Evolutionary conservation across 2,113 vertebrate genomes (phyloP), one percentile per base, ranked within the genome.

Genomic region (Corapipo altera): DNA sequence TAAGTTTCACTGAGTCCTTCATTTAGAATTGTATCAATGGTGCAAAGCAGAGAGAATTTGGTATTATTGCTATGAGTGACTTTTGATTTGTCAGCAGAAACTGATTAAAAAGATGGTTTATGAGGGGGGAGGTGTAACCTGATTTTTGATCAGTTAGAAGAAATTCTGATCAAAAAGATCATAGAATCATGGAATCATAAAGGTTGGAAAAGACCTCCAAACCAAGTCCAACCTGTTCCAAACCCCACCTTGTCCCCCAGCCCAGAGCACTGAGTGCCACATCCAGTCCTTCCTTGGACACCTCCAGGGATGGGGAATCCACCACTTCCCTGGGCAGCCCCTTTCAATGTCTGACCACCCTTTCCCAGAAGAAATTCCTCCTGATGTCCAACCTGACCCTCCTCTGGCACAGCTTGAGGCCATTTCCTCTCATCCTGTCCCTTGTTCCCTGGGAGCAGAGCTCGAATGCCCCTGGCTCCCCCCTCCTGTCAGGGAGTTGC

Each of bases 371-470:
- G 6, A 46, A 87, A 62, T 46, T 61, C 7, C 3, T 54, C 2
- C 73, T n/a, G 8, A 0, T 62, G 3, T n/a, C 65, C 65, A 46
- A 1, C 33, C 9, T 70, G 51, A 58, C 0, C 23, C 12, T 48
- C 9, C 6, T 5, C 23, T n/a, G 43, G 15, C 3, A 0, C 32
- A 58, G 2, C 10, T 0, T 18, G 44, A 21, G 52, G 52, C 44
- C 1, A 1, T 67, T 86, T 6, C 35, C 44, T 59, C 33, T 73
- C 16, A 2, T 66, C 24, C 71, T 43, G 61, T 67, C 52, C 62
- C 61, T 51, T 67, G 83, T 67, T 26, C 30, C 20, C 44, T 30
- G 43, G 6, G 20, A 67, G 35, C 43, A 67, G 2, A 76, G 30
- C 61, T 16, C 4, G 2, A 11, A 2, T 8, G 6, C 15, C 13